These are phyloP conservation scores for Cottoperca gobio DNA, from an alignment of 2,797 vertebrate genomes.

Conservation along the genomic window DNA sequence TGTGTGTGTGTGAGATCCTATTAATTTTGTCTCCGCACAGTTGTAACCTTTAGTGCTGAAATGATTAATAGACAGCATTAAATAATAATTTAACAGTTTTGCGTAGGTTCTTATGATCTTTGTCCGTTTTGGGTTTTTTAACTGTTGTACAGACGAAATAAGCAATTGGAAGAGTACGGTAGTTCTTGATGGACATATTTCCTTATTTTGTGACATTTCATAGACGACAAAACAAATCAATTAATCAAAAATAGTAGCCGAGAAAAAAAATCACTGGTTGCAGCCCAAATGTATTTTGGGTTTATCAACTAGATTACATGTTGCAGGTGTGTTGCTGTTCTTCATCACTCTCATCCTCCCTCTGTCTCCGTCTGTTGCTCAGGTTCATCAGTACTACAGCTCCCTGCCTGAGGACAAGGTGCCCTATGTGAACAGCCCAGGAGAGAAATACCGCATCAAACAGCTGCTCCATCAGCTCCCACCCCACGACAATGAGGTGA, in stretches of 20 bases:
- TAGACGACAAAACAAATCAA: not conserved
- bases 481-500: slow-evolving; percentile 99
- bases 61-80: not conserved
- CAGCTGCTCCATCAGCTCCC: slow-evolving; percentile 98
- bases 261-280: not conserved
- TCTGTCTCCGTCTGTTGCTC: slow-evolving; percentile 25
- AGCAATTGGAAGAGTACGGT: not conserved
- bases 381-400: slow-evolving; percentile 99
- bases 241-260: not conserved
- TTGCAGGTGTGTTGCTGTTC: slow-evolving; percentile 19
- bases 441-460: slow-evolving; percentile 97
- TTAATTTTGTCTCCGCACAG: not conserved
- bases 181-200: not conserved
- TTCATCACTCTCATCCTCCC: slow-evolving; percentile 12
- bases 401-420: slow-evolving; percentile 98
- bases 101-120: not conserved
- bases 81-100: not conserved
- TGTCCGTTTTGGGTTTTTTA: not conserved
- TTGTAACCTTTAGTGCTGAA: not conserved
- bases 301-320: not conserved
- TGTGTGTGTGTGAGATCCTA: not conserved
- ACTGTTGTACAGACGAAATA: not conserved
- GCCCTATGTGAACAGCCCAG: slow-evolving; percentile 98
- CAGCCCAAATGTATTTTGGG: not conserved
- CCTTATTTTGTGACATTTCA: not conserved